Conservation (phyloP, 2,797 vertebrate species). For the Pogoniulus pusillus region DNA sequence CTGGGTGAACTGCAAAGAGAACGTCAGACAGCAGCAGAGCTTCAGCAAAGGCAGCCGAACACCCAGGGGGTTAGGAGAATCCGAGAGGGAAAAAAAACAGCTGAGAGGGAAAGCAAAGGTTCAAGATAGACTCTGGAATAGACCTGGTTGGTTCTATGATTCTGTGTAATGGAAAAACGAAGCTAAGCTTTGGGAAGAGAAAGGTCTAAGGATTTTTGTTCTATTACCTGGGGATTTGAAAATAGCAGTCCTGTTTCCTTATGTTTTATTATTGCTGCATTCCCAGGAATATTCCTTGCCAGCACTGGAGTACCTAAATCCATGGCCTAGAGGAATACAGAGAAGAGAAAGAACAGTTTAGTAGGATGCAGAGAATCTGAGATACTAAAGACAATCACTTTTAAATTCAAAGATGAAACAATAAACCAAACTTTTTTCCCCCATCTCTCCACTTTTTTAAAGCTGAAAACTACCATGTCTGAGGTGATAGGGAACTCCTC, state of each 20-base stretch:
- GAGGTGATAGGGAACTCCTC: neutral
- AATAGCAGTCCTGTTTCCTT: constrained; percentile 88
- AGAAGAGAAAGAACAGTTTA: neutral
- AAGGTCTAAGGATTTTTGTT: neutral
- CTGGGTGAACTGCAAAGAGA: neutral
- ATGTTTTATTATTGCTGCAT: constrained; percentile 86
- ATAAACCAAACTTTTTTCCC: neutral
- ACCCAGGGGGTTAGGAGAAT: neutral
- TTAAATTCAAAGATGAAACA: neutral
- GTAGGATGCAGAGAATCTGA: neutral
- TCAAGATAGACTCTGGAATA: neutral
- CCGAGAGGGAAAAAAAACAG: neutral
- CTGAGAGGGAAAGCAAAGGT: neutral
- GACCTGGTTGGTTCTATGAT: too few relatives aligned
- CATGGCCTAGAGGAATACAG: constrained; percentile 85
- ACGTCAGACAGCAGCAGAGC: neutral
- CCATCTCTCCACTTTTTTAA: neutral
- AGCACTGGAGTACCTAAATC: constrained; percentile 87
- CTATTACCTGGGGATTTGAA: constrained; percentile 80
- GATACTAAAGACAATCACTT: rapidly evolving
- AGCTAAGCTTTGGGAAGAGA: neutral
- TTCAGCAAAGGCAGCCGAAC: neutral
- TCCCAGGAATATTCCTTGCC: constrained; percentile 93
- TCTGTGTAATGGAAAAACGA: rapidly evolving
- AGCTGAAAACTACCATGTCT: neutral